Conservation (phyloP, 2,888 invertebrate genomes). For the Brachyopa scutellaris region DNA sequence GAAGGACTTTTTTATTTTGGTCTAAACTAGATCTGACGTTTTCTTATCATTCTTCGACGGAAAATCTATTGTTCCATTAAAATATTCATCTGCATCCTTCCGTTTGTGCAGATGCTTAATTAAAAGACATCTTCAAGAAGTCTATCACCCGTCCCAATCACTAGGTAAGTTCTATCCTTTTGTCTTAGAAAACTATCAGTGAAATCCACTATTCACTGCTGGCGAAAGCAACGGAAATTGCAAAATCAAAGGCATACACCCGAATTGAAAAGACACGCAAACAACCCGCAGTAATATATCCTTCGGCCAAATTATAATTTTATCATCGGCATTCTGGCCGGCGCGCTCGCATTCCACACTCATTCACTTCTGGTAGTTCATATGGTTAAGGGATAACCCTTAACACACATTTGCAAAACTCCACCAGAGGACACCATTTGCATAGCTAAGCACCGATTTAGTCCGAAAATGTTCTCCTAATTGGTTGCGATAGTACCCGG, state of each 20-base stretch:
- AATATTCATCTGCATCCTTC: no score
- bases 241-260: conserved; percentile 52
- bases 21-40: no score
- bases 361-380: conserved; percentile 26
- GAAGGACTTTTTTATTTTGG: no score
- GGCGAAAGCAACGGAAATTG: conserved; percentile 59
- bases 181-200: conserved; percentile 44
- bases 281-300: conserved; percentile 40
- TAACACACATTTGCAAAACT: conserved; percentile 48
- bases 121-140: conserved; percentile 47
- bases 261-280: conserved; percentile 22
- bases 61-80: no score
- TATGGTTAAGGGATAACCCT: conserved; percentile 61
- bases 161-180: conserved; percentile 43
- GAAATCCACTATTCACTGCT: not conserved
- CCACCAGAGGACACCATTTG: conserved; percentile 77
- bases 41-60: no score
- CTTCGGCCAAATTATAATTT: conserved; percentile 58
- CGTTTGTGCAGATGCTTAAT: conserved; percentile 59
- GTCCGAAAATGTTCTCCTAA: conserved; percentile 78
- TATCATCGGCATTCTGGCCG: conserved; percentile 56
- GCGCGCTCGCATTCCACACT: conserved; percentile 11
- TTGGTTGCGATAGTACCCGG: conserved; percentile 81
- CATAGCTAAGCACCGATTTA: conserved; percentile 77
- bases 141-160: conserved; percentile 51